These are phyloP conservation scores for Falco berigora DNA, from an alignment of 2,797 vertebrate species.

Conservation along the genomic window DNA sequence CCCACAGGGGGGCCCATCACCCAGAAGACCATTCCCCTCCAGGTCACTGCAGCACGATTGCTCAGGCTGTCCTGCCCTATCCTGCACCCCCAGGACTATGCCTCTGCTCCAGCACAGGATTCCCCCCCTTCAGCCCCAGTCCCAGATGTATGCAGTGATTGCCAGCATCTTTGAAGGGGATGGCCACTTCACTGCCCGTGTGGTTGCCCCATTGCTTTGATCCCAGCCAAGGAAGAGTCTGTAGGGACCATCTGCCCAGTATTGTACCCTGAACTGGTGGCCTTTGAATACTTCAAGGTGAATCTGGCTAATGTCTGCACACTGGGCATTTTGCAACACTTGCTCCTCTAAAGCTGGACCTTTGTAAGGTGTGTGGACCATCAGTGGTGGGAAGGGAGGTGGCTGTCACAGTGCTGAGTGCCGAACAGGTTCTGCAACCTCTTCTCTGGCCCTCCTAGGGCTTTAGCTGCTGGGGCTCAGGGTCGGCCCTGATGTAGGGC, in stretches of 20 bases:
- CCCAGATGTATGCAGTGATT: background rate
- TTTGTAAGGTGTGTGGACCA: background rate
- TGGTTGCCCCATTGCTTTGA: background rate
- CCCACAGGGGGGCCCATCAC: background rate
- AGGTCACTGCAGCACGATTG: background rate
- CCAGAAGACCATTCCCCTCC: background rate
- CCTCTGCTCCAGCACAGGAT: background rate
- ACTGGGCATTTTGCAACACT: background rate
- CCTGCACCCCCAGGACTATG: background rate
- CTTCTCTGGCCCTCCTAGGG: background rate
- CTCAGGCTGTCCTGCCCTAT: background rate
- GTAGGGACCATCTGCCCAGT: background rate
- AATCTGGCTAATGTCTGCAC: background rate
- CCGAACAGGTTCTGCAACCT: background rate
- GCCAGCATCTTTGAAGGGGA: fast-evolving
- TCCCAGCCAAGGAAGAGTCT: background rate
- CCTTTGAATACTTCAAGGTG: background rate
- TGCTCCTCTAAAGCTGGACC: background rate
- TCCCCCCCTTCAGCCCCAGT: background rate
- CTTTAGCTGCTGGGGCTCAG: background rate
- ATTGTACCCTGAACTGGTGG: background rate
- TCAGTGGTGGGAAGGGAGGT: background rate
- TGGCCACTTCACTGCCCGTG: fast-evolving
- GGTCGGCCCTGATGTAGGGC: background rate
- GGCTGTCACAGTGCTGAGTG: background rate